A percentile compares a stretch with the other conserved stretches of the same genome.
Evolutionary conservation across 2,888 invertebrate species (phyloP).

Genomic region (Auanema freiburgensis): DNA sequence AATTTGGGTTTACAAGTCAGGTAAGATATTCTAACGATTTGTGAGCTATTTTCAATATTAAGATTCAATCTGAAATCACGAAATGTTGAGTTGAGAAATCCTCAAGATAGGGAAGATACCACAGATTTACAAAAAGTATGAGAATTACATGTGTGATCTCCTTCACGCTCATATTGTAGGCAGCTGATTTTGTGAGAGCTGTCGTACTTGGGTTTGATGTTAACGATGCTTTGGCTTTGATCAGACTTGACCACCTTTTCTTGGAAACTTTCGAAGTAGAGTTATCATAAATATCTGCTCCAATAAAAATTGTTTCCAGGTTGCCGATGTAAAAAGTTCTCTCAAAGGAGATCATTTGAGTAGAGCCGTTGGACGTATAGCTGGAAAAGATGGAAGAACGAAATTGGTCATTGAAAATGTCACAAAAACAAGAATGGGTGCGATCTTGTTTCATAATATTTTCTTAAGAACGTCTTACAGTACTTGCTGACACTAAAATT

Average conservation of each 20-base stretch:
- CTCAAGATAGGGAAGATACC: conserved; percentile 78
- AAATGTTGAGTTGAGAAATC: conserved; percentile 81
- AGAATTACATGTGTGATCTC: conserved; percentile 4
- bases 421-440: conserved; percentile 86
- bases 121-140: conserved; percentile 66
- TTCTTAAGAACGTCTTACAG: conserved; percentile 64
- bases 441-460: background rate
- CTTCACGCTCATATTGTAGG: conserved; percentile 69
- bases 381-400: conserved; percentile 82
- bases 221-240: conserved; percentile 84
- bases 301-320: conserved; percentile 18
- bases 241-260: conserved; percentile 92
- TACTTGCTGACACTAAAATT: conserved; percentile 92
- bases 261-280: conserved; percentile 92
- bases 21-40: conserved; percentile 20
- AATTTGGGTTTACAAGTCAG: conserved; percentile 82
- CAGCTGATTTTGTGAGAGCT: conserved; percentile 95
- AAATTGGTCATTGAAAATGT: conserved; percentile 98
- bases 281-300: background rate
- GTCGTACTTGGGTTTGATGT: conserved; percentile 92
- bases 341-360: conserved; percentile 49
- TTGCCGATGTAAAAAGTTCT: conserved; percentile 48
- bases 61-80: conserved; percentile 88
- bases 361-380: conserved; percentile 92
- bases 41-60: conserved; percentile 64